Conservation (phyloP, 2,797 vertebrate species). For the Tapirus indicus region DNA sequence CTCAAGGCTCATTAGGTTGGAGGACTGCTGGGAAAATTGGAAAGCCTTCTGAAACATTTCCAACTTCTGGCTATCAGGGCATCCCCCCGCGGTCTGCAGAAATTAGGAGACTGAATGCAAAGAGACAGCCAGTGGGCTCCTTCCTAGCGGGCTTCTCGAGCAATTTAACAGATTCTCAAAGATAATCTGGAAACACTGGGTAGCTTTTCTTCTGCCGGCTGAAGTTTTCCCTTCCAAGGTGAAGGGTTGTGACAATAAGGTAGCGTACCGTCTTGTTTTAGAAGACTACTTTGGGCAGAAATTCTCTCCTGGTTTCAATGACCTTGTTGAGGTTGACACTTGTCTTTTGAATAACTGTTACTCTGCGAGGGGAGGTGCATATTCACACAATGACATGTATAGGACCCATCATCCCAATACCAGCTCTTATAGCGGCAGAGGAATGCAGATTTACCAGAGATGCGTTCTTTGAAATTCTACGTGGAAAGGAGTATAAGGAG, state of each 20-base stretch:
- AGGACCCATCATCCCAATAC: not conserved
- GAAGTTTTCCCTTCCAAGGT: not conserved
- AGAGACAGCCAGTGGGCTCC: not conserved
- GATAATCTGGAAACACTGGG: conserved; percentile 19
- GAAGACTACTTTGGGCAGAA: not conserved
- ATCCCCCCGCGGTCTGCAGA: not conserved
- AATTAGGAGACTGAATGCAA: conserved; percentile 1
- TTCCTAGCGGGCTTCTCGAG: conserved; percentile 20
- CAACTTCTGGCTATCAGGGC: not conserved
- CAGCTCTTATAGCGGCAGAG: not conserved
- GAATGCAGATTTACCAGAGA: not conserved
- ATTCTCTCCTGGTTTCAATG: not conserved
- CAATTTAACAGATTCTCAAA: conserved; percentile 40
- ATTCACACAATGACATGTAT: not conserved
- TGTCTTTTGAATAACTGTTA: not conserved
- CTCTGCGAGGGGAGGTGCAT: not conserved
- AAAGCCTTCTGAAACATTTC: conserved; percentile 38
- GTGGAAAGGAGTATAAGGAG: not conserved
- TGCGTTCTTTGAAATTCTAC: not conserved
- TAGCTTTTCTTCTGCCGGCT: conserved; percentile 3
- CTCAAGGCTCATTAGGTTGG: conserved; percentile 64
- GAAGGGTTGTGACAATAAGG: not conserved
- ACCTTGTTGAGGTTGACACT: not conserved
- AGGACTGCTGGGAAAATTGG: conserved; percentile 58
- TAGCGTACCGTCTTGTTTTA: not conserved